These are phyloP conservation scores for Percopsis transmontana DNA, from an alignment of 2,113 vertebrate species.

Conservation along the genomic window DNA sequence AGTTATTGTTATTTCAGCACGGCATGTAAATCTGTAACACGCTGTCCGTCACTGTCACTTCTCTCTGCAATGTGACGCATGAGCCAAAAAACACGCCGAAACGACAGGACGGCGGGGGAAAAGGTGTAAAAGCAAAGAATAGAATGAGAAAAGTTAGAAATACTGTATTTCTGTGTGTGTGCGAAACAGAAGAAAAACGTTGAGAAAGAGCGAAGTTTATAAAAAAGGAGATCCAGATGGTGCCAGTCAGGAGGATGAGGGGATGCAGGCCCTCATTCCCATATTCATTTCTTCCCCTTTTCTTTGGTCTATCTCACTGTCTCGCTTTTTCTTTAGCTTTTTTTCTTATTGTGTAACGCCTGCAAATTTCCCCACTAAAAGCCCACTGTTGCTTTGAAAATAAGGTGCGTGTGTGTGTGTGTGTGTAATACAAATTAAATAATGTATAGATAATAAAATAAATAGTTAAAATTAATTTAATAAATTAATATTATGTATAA, in stretches of 20 bases:
- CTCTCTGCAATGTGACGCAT: conserved; percentile 41
- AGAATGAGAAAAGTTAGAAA: conserved; percentile 19
- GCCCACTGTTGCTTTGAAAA: background rate
- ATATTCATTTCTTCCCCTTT: conserved; percentile 2
- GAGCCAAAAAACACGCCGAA: conserved; percentile 14
- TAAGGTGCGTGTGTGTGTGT: background rate
- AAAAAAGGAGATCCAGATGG: conserved; percentile 14
- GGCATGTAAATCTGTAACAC: conserved; percentile 62
- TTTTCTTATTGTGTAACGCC: background rate
- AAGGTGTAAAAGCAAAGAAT: background rate
- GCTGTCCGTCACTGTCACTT: conserved; percentile 52
- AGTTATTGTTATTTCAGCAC: conserved; percentile 71
- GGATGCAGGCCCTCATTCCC: background rate
- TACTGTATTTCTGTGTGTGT: conserved; percentile 19
- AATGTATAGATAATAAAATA: background rate
- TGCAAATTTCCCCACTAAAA: background rate
- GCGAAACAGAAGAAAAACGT: background rate
- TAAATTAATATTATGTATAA: background rate
- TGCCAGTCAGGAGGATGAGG: conserved; percentile 1
- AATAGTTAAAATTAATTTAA: background rate
- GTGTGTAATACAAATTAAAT: too few species aligned
- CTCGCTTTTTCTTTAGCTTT: background rate
- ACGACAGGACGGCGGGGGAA: conserved; percentile 1
- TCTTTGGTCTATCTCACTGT: background rate
- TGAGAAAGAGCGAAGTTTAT: background rate